phyloP scores from a whole-genome alignment of 1,140 invertebrate species.

The Bombus balteatus region DNA sequence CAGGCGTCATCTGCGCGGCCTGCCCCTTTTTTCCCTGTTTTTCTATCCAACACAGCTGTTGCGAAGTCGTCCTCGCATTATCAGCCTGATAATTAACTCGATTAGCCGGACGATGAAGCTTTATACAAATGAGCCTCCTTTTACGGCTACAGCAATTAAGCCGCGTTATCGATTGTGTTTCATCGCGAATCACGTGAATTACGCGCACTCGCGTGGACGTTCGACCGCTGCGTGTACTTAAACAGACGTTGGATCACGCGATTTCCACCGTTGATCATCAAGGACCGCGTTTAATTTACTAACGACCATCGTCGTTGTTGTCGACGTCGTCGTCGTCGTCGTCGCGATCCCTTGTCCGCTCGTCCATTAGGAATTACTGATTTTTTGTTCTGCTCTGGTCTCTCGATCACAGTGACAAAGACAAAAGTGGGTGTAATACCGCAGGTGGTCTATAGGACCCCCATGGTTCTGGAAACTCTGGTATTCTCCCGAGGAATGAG shows the following conservation, averaged over 20 bases:
- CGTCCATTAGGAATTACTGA: conserved; percentile 44
- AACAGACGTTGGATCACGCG: conserved; percentile 33
- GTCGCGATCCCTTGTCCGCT: neutral
- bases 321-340: neutral
- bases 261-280: conserved; percentile 1
- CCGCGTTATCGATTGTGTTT: conserved; percentile 54
- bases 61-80: conserved; percentile 55
- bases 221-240: conserved; percentile 10
- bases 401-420: neutral
- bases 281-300: conserved; percentile 42
- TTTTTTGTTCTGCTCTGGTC: neutral
- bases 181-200: conserved; percentile 53
- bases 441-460: neutral
- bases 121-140: conserved; percentile 53
- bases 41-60: conserved; percentile 37
- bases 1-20: conserved; percentile 71
- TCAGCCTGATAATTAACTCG: conserved; percentile 64
- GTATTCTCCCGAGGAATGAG: conserved; percentile 16
- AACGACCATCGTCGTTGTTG: neutral
- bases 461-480: conserved; percentile 1
- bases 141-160: conserved; percentile 55
- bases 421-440: neutral
- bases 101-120: conserved; percentile 59
- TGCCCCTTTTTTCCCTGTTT: neutral
- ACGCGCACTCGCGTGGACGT: conserved; percentile 34